Base-by-base conservation (phyloP, 2,113 vertebrate genomes). In the Aptenodytes patagonicus region DNA sequence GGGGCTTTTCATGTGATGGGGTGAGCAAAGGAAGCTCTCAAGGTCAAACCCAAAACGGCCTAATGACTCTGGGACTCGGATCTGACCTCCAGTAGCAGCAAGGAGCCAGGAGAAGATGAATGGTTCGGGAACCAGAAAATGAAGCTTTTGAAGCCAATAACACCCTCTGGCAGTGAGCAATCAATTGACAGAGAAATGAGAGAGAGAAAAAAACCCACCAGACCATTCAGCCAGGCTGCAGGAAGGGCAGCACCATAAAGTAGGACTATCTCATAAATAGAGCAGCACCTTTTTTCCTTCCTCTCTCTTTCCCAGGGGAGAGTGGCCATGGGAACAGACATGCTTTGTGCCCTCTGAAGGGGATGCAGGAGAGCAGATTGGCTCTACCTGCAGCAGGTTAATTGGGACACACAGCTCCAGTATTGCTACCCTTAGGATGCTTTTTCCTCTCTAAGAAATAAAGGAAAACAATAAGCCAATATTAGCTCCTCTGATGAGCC, bases 121-220 rank as follows among this genome's bases (percentile, higher is more conserved):
- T 42, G 44, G 90, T 72, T 97, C 80, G 71, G 86, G 94, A 87
- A 72, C 29, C 13, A 92, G 86, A 86, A 96, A 95, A 95, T 87
- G 42, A 89, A 83, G 60, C 38, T 89, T 95, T 91, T 89, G 80
- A 93, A 92, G 90, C 65, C 86, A 95, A 10, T 93, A 90, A 88
- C 89, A 65, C 65, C 77, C 69, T 87, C 83, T 40, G 57, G 86
- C 90, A 89, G 83, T 8, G 61, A 95, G 80, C 52, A 93, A 57
- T 89, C 88, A 92, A 77, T 79, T 54, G 85, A 62, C 52, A 89
- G 86, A 92, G 70, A 89, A 92, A 85, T 73, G 86, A 91, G 58
- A 81, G 18, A 54, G 60, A 62, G 70, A 15, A 46, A 29, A 38
- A 61, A 87, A 68, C 42, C 42, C 42, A 42, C 42, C 14, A 51